Conservation (phyloP, 2,797 vertebrate species). For the Melanotaenia nigrans region DNA sequence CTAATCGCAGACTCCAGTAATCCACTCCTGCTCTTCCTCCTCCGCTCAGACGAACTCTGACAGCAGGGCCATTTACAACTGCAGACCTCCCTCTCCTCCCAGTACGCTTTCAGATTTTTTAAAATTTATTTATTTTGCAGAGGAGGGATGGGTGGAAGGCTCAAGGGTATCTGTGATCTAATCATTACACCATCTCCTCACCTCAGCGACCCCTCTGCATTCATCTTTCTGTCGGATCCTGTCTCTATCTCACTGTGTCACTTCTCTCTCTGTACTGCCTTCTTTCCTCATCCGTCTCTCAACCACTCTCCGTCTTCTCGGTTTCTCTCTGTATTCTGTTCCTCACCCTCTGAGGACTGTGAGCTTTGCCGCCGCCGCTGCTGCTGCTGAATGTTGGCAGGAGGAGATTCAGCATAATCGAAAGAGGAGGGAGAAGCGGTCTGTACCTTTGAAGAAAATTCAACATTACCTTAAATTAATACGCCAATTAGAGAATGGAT, state of each 20-base stretch:
- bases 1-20: slow-evolving; percentile 53
- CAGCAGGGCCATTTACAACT: slow-evolving; percentile 65
- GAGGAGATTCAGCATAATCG: slow-evolving; percentile 29
- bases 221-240: slow-evolving; percentile 73
- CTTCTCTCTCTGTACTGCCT: slow-evolving; percentile 47
- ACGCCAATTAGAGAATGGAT: slow-evolving; percentile 29
- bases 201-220: slow-evolving; percentile 70
- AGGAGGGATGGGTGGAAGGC: slow-evolving; percentile 58
- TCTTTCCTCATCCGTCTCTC: slow-evolving; percentile 64
- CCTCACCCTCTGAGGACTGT: slow-evolving; percentile 49
- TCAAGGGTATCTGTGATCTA: slow-evolving; percentile 81
- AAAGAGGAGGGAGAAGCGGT: slow-evolving; percentile 4
- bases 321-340: slow-evolving; percentile 55
- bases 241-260: slow-evolving; percentile 58
- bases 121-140: slow-evolving; percentile 28
- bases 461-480: slow-evolving; percentile 28
- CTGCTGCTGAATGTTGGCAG: slow-evolving; percentile 17
- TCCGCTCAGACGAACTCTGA: slow-evolving; percentile 67
- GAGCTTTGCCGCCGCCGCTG: slow-evolving; percentile 3
- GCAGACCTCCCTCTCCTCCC: slow-evolving; percentile 46
- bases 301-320: slow-evolving; percentile 58
- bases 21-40: slow-evolving; percentile 65
- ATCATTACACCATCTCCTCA: slow-evolving; percentile 82
- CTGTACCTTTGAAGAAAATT: slow-evolving; percentile 39
- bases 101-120: slow-evolving; percentile 41